Conservation (phyloP, 2,113 vertebrate genomes). For the Neodon shergylaensis region DNA sequence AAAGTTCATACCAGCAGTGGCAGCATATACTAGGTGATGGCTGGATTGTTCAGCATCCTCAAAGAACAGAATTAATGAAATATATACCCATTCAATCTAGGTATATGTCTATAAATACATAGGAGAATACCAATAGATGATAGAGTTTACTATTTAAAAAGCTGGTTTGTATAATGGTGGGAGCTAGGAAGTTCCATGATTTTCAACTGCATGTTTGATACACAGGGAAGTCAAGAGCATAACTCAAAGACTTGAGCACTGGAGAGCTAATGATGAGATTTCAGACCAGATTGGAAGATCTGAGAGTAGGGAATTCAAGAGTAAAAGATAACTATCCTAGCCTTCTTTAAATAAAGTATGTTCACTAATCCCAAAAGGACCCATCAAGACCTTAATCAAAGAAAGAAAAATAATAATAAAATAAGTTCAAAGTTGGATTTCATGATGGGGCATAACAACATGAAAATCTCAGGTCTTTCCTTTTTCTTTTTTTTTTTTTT, state of each 20-base stretch:
- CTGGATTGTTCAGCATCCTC: background rate
- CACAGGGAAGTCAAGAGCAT: background rate
- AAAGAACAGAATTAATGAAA: background rate
- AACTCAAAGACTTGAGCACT: background rate
- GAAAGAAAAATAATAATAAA: slow-evolving; percentile 11
- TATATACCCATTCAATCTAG: background rate
- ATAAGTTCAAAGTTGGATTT: background rate
- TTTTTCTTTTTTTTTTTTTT: no score
- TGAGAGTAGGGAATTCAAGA: background rate
- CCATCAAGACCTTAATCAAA: slow-evolving; percentile 8
- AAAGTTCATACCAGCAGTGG: background rate
- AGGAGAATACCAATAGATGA: background rate
- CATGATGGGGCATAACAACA: background rate
- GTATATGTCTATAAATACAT: background rate
- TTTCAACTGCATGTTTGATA: background rate
- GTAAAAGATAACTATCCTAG: background rate
- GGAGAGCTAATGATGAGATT: background rate
- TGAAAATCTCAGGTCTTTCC: background rate
- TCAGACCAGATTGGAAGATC: background rate
- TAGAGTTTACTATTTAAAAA: background rate
- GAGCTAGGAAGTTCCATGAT: background rate
- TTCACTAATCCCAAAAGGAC: background rate
- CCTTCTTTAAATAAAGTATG: slow-evolving; percentile 21
- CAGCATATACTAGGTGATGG: background rate
- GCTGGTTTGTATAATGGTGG: background rate